Percentiles rank a stretch among this genome's conserved stretches.
Conservation (phyloP, 2,113 vertebrate genomes). For the Laticauda laticaudata region DNA sequence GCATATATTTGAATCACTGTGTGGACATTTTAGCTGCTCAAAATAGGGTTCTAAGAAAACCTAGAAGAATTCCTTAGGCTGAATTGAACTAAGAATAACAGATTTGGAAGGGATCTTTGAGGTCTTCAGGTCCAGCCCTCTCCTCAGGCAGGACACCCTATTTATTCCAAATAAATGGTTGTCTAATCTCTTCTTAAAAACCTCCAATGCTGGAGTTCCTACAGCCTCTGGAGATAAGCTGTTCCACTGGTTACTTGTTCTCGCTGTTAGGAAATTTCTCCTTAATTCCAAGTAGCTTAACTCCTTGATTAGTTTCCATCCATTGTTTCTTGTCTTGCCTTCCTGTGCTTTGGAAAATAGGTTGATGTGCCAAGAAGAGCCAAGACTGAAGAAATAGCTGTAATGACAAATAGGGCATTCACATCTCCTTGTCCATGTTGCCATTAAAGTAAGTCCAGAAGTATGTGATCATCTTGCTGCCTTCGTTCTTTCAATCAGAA, state of each 20-base stretch:
- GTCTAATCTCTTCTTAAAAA: not conserved
- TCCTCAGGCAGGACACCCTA: not conserved
- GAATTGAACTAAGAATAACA: not conserved
- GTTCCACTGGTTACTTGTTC: not conserved
- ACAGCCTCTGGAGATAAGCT: not conserved
- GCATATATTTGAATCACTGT: not conserved
- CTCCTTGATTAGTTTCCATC: not conserved
- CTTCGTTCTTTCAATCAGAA: not conserved
- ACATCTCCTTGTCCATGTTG: not conserved
- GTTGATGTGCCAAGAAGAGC: not conserved
- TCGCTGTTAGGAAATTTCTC: not conserved
- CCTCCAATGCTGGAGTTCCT: not conserved
- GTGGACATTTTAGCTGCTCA: not conserved
- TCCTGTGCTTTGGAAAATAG: not conserved
- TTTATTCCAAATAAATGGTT: not conserved
- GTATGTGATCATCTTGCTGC: not conserved
- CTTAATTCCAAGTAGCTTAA: not conserved
- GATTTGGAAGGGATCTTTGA: not conserved
- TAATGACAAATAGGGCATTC: not conserved
- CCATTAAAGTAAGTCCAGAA: not conserved
- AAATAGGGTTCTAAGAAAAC: not conserved
- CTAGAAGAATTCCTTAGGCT: not conserved
- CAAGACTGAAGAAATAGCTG: not conserved
- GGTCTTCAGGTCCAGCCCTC: not conserved
- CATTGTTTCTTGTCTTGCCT: too few relatives aligned